Evolutionary conservation across 2,797 vertebrate species (phyloP), one percentile per base, ranked within the genome.

Genomic region (Pangasius larnaudii): DNA sequence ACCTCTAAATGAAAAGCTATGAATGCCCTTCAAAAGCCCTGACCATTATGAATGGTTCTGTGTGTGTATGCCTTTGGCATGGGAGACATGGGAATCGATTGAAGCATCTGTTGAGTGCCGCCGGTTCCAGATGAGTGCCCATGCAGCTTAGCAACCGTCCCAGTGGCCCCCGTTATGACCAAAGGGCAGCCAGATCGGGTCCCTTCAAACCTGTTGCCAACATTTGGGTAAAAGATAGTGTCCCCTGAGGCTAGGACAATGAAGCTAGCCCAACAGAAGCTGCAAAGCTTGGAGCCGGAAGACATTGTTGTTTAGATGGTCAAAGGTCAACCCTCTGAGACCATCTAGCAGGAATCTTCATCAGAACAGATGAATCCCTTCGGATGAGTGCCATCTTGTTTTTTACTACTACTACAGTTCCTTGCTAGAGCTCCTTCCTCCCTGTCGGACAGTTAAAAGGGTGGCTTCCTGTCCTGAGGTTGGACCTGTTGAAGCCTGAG

Each of bases 81-180:
- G 84, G 67, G 89, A 78, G 88, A 92, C 89, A 89, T 89, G 91
- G 91, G 92, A 92, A 92, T 92, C 89, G 87, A 90, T 87, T 63
- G 88, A 92, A 89, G 92, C 90, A 92, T 91, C 89, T 90, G 91
- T 85, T 91, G 86, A 90, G 71, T 91, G 89, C 87, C 72, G 89
- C 77, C 87, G 83, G 91, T 93, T 93, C 90, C 92, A 91, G 90
- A 89, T 91, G 90, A 93, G 92, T 88, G 90, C 87, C 87, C 88
- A 49, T 65, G 89, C 86, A 87, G 89, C 90, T 90, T 91, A 92
- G 91, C 81, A 89, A 90, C 90, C 84, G 19, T 78, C 65, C 65
- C 85, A 91, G 71, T 83, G 83, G 88, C 88, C 89, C 90, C 82
- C 74, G 72, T 86, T 81, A 89, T 83, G 89, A 90, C 88, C 88